Base-by-base conservation (phyloP, 1,140 invertebrate genomes). In the Danaus plexippus region DNA sequence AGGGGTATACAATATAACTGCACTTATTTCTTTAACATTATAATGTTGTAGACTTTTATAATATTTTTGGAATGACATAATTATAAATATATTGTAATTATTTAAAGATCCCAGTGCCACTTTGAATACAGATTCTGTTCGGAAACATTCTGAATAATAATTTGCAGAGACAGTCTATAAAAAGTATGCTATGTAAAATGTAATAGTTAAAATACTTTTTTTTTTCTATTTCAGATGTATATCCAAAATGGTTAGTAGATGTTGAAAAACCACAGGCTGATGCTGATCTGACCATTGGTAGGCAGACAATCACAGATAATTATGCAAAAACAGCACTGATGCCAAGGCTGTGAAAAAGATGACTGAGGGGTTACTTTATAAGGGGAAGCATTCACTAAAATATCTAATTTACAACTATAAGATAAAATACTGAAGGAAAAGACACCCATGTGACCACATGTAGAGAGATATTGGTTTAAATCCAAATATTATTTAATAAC, bases 241-340 rank as follows among this genome's bases (percentile, higher is more conserved):
- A 75, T 43, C 79, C 79, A n/a, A 73, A 80, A 67, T 80, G 77
- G 79, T 52, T 82, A 42, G 74, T 78, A 64, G 69, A 80, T 51
- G 64, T 82, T 9, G 79, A 82, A 53, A 75, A 77, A 41, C 80
- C 74, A 51, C 68, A 77, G 5, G 71, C 71, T 1, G 74, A 82
- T 8, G 77, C 77, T 1, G 79, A 82, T 40, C 55, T 77, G 8
- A 66, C 65, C 6, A 75, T n/a, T n/a, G n/a, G n/a, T n/a, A 71
- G 22, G 79, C 79, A 8, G 79, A 82, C n/a, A 3, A 63, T 69
- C 0, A 66, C 72, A 4, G 59, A 53, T 1, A 73, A 71, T 15
- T 72, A 60, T 56, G 74, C 73, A 6, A 73, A 78, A 13, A 74
- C 77, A 0, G 70, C 76, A 1, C 18, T 74, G 0, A 22, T 71